Conservation (phyloP, 2,888 invertebrate genomes). For the Dryococelus australis region DNA sequence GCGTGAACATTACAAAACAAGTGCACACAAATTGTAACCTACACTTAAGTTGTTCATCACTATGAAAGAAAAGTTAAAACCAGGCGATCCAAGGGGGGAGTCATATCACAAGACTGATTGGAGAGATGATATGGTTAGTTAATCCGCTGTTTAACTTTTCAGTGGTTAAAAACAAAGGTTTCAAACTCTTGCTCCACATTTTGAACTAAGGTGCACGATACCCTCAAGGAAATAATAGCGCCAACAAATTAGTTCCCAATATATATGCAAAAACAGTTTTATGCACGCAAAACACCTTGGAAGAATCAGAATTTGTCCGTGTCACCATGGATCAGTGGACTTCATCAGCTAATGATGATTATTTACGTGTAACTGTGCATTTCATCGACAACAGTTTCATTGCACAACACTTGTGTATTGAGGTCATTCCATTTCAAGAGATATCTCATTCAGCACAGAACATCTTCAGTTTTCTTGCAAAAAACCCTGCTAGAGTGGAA, state of each 20-base stretch:
- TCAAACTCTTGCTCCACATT: not conserved
- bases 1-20: not conserved
- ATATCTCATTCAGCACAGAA: not conserved
- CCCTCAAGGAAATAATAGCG: not conserved
- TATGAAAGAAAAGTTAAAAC: not conserved
- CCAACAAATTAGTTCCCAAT: not conserved
- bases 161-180: slow-evolving; percentile 12
- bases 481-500: not conserved
- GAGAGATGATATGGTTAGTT: not conserved
- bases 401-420: not conserved
- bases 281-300: not conserved
- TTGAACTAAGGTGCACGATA: not conserved
- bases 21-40: not conserved
- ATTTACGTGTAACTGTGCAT: not conserved
- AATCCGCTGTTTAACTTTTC: not conserved
- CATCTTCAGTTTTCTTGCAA: not conserved
- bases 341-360: not conserved
- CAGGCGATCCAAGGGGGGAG: not conserved
- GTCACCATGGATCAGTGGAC: not conserved
- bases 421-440: not conserved
- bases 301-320: not conserved
- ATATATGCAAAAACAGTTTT: not conserved
- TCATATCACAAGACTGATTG: not conserved
- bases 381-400: not conserved
- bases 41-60: not conserved